Conservation (phyloP, 1,140 invertebrate species). For the roundworm (Caenorhabditis elegans) region WBcel235 BX284604.4:10040001-10040500, state of each 20-base stretch:
- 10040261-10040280: slow-evolving; percentile 38
- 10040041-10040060: not conserved
- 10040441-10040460: not conserved
- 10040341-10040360: too few relatives aligned
- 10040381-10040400: not conserved
- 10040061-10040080: not conserved
- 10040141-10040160: not conserved
- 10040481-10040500: slow-evolving; percentile 24
- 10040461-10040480: slow-evolving; percentile 40
- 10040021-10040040: not conserved
- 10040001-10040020: not conserved
- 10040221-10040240: not conserved
- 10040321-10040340: too few relatives aligned
- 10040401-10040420: slow-evolving; percentile 10
- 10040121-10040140: slow-evolving; percentile 41
- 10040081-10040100: not conserved
- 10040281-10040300: not conserved
- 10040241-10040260: not conserved
- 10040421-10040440: not conserved
- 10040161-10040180: slow-evolving; percentile 17
- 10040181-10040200: slow-evolving; percentile 21
- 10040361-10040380: slow-evolving; percentile 41
- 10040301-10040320: not conserved
- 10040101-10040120: not conserved
- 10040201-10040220: slow-evolving; percentile 32